A percentile compares a stretch with the other conserved stretches of the same genome.
Conservation (phyloP, 2,797 vertebrate genomes). For the Sebastes trivittatus region DNA sequence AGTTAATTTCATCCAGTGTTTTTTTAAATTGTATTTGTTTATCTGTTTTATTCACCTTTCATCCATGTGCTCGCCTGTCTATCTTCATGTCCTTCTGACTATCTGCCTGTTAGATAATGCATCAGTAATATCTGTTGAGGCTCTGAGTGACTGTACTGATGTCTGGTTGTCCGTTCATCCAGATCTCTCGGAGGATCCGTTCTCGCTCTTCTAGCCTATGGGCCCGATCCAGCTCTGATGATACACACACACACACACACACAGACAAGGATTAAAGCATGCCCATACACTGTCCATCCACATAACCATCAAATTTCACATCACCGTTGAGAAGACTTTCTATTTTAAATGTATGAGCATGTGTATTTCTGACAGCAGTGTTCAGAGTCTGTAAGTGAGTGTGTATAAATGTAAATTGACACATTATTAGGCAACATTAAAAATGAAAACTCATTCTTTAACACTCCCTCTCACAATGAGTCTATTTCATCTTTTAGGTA, state of each 20-base stretch:
- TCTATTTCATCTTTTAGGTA: neutral
- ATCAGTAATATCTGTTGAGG: constrained; percentile 93
- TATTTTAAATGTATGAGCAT: constrained; percentile 1
- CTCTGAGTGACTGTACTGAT: constrained; percentile 88
- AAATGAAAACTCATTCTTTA: neutral
- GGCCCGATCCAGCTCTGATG: constrained; percentile 85
- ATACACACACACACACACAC: constrained; percentile 12
- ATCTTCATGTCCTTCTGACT: neutral
- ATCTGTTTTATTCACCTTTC: neutral
- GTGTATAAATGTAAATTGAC: neutral
- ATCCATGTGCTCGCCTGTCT: neutral
- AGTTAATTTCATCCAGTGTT: neutral
- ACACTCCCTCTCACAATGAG: neutral
- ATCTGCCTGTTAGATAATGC: neutral
- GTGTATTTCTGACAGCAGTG: neutral
- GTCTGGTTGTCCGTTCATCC: constrained; percentile 95
- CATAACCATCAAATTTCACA: constrained; percentile 20
- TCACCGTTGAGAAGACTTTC: neutral
- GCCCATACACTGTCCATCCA: constrained; percentile 6
- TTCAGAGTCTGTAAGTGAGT: neutral
- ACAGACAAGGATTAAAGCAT: constrained; percentile 9
- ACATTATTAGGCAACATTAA: neutral
- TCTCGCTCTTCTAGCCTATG: constrained; percentile 90
- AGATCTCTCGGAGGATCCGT: constrained; percentile 90
- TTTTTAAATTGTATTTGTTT: constrained; percentile 1